Evolutionary conservation across 2,797 vertebrate genomes (phyloP).

Genomic region (Macrochelys suwanniensis): DNA sequence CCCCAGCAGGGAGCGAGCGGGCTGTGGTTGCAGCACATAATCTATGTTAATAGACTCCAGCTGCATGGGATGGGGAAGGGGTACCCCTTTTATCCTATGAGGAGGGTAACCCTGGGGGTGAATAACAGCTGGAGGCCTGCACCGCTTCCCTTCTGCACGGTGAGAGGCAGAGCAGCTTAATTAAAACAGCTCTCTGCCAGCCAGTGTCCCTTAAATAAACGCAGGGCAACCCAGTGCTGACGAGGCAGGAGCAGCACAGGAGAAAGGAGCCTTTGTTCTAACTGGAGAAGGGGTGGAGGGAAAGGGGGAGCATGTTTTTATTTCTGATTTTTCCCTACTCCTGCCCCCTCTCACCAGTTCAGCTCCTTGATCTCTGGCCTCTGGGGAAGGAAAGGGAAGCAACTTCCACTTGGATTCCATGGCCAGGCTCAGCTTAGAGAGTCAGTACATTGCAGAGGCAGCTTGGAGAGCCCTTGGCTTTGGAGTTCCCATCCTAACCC

Average conservation of each 20-base stretch:
- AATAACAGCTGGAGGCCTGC: conserved; percentile 53
- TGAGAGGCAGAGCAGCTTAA: conserved; percentile 24
- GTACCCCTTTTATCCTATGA: conserved; percentile 33
- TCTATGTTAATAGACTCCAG: conserved; percentile 86
- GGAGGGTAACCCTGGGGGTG: conserved; percentile 40
- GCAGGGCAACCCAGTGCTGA: conserved; percentile 16
- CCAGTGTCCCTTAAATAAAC: conserved; percentile 31
- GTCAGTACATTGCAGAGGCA: not conserved
- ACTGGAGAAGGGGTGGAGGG: not conserved
- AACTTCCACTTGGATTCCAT: not conserved
- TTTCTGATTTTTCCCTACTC: conserved; percentile 42
- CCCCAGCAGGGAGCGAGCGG: conserved; percentile 63
- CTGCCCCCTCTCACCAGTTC: conserved; percentile 13
- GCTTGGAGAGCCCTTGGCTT: not conserved
- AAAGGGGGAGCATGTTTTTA: conserved; percentile 42
- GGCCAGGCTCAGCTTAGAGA: not conserved
- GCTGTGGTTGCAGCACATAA: conserved; percentile 79
- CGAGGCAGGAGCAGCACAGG: conserved; percentile 19
- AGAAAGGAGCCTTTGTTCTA: conserved; percentile 69
- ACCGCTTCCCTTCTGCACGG: conserved; percentile 41
- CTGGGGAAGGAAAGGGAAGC: not conserved
- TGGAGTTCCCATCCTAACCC: conserved; percentile 3
- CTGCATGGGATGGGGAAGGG: conserved; percentile 75
- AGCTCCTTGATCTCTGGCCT: conserved; percentile 36
- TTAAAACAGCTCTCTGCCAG: conserved; percentile 51